A percentile compares a stretch with the other conserved stretches of the same genome.
phyloP scores from a whole-genome alignment of 2,888 invertebrate genomes.

The Andrena fulva region DNA sequence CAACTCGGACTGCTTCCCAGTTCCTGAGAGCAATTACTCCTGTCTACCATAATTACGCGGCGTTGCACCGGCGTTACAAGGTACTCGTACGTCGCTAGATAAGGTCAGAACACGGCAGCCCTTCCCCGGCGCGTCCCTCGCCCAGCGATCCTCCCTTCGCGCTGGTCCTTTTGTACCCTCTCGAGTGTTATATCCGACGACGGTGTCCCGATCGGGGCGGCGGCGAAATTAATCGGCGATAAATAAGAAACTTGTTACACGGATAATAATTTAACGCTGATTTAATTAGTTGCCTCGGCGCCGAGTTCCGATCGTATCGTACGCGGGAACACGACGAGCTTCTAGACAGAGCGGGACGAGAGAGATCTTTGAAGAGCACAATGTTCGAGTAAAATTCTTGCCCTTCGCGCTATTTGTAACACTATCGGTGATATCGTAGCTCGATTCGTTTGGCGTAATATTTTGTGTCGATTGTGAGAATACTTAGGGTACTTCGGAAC shows the following conservation, averaged over 20 bases:
- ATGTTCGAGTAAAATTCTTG: too few relatives aligned
- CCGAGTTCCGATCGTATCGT: background rate
- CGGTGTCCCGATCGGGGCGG: conserved; percentile 4
- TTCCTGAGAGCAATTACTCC: conserved; percentile 72
- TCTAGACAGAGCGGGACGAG: background rate
- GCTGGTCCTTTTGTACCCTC: conserved; percentile 42
- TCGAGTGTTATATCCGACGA: conserved; percentile 15
- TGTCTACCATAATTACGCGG: conserved; percentile 69
- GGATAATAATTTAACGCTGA: conserved; percentile 33
- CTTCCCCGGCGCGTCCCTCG: background rate
- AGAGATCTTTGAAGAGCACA: background rate
- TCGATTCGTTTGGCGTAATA: too few relatives aligned
- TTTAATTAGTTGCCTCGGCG: conserved; percentile 15
- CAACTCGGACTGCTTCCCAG: conserved; percentile 65
- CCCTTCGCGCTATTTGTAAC: too few relatives aligned
- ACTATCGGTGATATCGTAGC: too few relatives aligned
- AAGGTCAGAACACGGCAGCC: conserved; percentile 57
- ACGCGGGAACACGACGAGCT: background rate
- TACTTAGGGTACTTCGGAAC: too few relatives aligned
- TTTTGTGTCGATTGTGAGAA: too few relatives aligned
- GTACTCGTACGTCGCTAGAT: conserved; percentile 59
- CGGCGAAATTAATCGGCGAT: conserved; percentile 42
- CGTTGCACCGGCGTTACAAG: conserved; percentile 56
- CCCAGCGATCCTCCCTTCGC: conserved; percentile 11
- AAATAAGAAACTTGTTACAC: conserved; percentile 44